phyloP scores from a whole-genome alignment of 2,113 vertebrate species.

The Paedocypris sp. region DNA sequence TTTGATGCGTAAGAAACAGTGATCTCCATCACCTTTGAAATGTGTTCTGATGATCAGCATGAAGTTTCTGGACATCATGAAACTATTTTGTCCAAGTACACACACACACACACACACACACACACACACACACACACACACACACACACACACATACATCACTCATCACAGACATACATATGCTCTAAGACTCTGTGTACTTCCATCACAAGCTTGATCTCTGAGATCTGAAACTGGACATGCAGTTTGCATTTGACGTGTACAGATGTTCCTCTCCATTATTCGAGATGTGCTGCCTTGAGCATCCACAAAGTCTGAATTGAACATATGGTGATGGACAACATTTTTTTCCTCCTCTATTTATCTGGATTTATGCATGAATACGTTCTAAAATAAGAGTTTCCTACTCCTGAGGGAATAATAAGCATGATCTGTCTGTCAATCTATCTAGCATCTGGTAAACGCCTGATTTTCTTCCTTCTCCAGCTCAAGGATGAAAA shows the following conservation, averaged over 20 bases:
- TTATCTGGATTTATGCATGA: conserved; percentile 17
- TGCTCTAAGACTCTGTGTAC: neutral
- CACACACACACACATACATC: too few species aligned
- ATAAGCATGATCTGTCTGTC: neutral
- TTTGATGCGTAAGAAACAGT: neutral
- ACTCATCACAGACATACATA: neutral
- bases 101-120: too few species aligned
- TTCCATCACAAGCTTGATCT: neutral
- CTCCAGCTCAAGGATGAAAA: neutral
- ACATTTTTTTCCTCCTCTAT: neutral
- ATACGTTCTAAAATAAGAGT: neutral
- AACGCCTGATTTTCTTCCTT: neutral
- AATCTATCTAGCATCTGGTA: neutral
- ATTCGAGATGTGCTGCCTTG: conserved; percentile 1
- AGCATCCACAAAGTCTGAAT: neutral
- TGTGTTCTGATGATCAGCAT: neutral
- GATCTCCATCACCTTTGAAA: neutral
- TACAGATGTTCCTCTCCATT: neutral
- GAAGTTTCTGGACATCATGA: too few species aligned
- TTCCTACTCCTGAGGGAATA: neutral
- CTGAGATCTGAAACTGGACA: neutral
- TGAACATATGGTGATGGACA: conserved; percentile 5
- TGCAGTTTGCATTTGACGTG: neutral
- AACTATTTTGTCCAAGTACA: too few species aligned
- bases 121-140: too few species aligned